Evolutionary conservation across 2,888 invertebrate species (phyloP), one percentile per base, ranked within the genome.

Genomic region (Campoplex capitator): DNA sequence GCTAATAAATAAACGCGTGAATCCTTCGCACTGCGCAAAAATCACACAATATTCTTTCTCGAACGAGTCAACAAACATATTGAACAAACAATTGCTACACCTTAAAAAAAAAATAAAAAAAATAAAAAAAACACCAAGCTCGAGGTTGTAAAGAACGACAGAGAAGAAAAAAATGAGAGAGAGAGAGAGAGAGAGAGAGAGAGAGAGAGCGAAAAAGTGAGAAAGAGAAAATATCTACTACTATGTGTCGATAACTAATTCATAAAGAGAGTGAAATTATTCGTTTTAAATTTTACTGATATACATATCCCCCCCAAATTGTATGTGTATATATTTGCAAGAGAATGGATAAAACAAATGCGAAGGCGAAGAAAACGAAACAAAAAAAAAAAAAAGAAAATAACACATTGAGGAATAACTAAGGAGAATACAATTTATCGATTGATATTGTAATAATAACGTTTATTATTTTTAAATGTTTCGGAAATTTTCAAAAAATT

Each of bases 271-370:
- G 81, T 77, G 81, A 84, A 84, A 82, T 90, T 88, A 88, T 91
- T 91, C 90, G 83, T 88, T 88, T 87, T 35, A 65, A 91, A 90
- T 89, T 90, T 90, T 91, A 90, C 89, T 88, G 88, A 93, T 93
- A 93, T 93, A 93, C 94, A 94, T 94, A 94, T 94, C 94, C 92
- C 91, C 91, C 92, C 92, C 58, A 70, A 79, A 79, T 45, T 79
- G 75, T 93, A 90, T 93, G 91, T 94, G 94, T 94, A 94, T 94
- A 94, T 94, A 94, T 93, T 93, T 93, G 93, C 92, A 91, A 90
- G 85, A 35, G 74, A 75, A 74, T 16, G 62, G 28, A 0, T 54
- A 32, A 23, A 32, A 48, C 9, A 38, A 11, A 48, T 18, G 23
- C 45, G 23, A 42, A 79, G 42, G 42, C 7, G 85, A 84, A 84